Evolutionary conservation across 2,113 vertebrate species (phyloP).

Genomic region (Phrynosoma platyrhinos): DNA sequence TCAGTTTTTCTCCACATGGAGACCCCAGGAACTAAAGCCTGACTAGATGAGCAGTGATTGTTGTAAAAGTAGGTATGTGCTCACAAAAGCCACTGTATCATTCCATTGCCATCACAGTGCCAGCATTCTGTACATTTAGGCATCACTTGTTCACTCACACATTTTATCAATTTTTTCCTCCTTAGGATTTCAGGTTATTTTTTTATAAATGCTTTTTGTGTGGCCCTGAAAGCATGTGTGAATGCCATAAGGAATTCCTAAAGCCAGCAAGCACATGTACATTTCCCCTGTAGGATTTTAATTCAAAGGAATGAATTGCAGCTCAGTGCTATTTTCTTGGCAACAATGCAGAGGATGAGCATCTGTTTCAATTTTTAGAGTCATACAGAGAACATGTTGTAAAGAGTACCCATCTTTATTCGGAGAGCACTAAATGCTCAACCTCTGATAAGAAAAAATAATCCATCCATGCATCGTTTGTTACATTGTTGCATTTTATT

Average conservation of each 20-base stretch:
- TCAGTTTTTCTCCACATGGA: constrained; percentile 31
- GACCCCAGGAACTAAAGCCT: constrained; percentile 16
- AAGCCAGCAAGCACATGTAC: background rate
- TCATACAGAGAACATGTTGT: constrained; percentile 50
- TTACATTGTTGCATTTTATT: constrained; percentile 68
- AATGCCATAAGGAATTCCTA: constrained; percentile 64
- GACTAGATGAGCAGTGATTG: constrained; percentile 15
- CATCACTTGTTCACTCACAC: constrained; percentile 46
- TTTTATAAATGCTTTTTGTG: constrained; percentile 66
- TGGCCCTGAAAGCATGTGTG: constrained; percentile 38
- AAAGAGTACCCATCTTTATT: constrained; percentile 64
- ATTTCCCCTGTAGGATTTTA: constrained; percentile 57
- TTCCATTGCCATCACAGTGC: background rate
- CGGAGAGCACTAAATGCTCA: constrained; percentile 49
- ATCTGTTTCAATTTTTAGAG: constrained; percentile 60
- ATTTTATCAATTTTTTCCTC: constrained; percentile 72
- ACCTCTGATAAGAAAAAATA: constrained; percentile 48
- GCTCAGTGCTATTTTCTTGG: constrained; percentile 43
- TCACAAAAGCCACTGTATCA: background rate
- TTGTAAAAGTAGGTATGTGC: constrained; percentile 32
- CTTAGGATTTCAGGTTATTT: constrained; percentile 57
- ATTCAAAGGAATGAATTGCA: constrained; percentile 56
- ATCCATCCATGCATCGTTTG: background rate
- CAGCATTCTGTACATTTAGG: constrained; percentile 23
- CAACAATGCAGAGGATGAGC: constrained; percentile 32